Percentiles rank a stretch among this genome's conserved stretches.
Conservation (phyloP, 2,113 vertebrate species). For the Cheilinus undulatus region DNA sequence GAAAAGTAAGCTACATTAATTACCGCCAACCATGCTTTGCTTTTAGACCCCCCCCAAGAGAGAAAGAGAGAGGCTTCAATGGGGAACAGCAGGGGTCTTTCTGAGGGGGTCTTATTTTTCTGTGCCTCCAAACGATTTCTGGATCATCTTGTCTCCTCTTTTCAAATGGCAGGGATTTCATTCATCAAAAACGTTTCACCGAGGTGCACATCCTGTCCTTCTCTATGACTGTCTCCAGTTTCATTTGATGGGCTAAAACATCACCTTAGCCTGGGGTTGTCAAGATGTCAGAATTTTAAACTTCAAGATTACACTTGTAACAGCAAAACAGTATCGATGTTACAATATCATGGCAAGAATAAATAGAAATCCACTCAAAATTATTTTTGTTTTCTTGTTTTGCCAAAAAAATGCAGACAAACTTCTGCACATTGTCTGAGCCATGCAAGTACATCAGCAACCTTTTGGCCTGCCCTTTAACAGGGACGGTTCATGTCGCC, state of each 20-base stretch:
- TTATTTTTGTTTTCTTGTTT: too few species aligned
- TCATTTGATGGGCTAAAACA: background rate
- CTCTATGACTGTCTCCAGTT: background rate
- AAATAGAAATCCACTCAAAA: too few species aligned
- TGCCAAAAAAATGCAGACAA: too few species aligned
- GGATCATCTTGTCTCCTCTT: conserved; percentile 1
- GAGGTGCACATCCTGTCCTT: background rate
- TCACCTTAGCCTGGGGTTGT: background rate
- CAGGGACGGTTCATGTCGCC: too few species aligned
- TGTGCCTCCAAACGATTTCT: conserved; percentile 1
- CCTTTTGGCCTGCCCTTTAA: too few species aligned
- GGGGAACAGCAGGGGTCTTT: conserved; percentile 11
- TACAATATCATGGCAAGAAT: too few species aligned
- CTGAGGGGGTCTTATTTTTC: conserved; percentile 1
- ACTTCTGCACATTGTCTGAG: too few species aligned
- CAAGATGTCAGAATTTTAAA: too few species aligned
- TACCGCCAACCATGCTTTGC: conserved; percentile 20
- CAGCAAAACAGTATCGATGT: too few species aligned
- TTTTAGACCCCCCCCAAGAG: background rate
- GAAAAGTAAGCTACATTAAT: conserved; percentile 33
- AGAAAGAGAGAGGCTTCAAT: background rate
- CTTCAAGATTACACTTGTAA: background rate
- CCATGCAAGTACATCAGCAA: too few species aligned
- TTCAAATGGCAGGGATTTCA: background rate
- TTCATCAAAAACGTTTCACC: background rate